Evolutionary conservation across 23 tunicate species (phyloP).

Genomic region (Diplosoma virens): DNA sequence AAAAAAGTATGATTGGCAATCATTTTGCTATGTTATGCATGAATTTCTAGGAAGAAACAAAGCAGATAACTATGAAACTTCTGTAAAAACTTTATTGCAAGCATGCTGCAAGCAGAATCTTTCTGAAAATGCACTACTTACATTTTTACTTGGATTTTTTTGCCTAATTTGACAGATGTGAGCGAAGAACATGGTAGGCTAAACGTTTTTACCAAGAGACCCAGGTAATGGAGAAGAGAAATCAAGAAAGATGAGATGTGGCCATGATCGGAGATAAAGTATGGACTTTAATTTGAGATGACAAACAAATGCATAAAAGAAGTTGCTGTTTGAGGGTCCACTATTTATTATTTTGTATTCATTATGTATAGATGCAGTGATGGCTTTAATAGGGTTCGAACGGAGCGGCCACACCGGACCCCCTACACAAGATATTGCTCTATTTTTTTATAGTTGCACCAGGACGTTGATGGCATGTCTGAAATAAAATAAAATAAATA

Average conservation of each 20-base stretch:
- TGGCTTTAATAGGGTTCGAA: no score
- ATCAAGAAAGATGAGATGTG: constrained; percentile 9
- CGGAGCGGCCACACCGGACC: no score
- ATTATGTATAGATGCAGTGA: no score
- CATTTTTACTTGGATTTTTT: not conserved
- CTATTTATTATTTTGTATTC: not conserved
- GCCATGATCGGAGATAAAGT: not conserved
- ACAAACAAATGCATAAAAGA: not conserved
- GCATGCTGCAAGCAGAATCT: not conserved
- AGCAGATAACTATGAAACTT: constrained; percentile 5
- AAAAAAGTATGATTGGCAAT: not conserved
- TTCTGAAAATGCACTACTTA: constrained; percentile 12
- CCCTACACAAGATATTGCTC: no score
- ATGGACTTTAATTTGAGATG: not conserved
- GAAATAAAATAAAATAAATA: no score
- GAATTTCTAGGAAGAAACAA: not conserved
- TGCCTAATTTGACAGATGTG: not conserved
- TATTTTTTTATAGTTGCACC: no score
- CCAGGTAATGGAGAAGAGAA: not conserved
- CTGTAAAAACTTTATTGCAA: not conserved
- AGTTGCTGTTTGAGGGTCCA: not conserved
- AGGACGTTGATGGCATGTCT: no score
- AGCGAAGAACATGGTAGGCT: constrained; percentile 3
- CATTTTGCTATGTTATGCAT: not conserved
- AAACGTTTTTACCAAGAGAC: constrained; percentile 10